A percentile compares a stretch with the other conserved stretches of the same genome.
These are phyloP conservation scores for Nymphalis c-album DNA, from an alignment of 2,888 invertebrate species.

Conservation along the genomic window DNA sequence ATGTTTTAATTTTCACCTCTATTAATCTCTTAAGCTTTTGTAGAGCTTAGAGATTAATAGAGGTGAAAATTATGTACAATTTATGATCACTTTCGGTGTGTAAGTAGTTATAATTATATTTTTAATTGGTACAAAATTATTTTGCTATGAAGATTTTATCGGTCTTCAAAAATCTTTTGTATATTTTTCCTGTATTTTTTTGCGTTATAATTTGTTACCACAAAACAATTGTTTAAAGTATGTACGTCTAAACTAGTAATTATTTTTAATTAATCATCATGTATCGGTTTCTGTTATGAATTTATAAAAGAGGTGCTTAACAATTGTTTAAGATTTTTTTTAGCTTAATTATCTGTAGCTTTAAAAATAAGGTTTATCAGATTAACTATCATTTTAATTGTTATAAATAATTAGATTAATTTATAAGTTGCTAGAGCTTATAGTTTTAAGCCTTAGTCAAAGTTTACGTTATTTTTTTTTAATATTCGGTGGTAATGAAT, in stretches of 20 bases:
- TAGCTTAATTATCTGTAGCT: background rate
- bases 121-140: conserved; percentile 10
- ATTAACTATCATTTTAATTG: no score
- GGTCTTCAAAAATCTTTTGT: background rate
- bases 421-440: no score
- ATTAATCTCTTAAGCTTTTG: no score
- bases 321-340: background rate
- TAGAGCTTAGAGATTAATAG: conserved; percentile 4
- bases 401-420: no score
- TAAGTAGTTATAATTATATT: conserved; percentile 5
- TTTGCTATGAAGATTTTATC: conserved; percentile 7
- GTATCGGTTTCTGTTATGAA: background rate
- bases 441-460: no score
- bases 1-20: no score
- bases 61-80: conserved; percentile 1
- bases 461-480: no score
- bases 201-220: conserved; percentile 3
- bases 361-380: background rate
- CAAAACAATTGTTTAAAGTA: conserved; percentile 3
- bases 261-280: background rate
- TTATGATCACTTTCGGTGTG: background rate
- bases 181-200: conserved; percentile 7
- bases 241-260: conserved; percentile 1
- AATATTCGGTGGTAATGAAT: no score
- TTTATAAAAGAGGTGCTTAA: background rate